Evolutionary conservation across 2,113 vertebrate species (phyloP).

Genomic region (Spea bombifrons): DNA sequence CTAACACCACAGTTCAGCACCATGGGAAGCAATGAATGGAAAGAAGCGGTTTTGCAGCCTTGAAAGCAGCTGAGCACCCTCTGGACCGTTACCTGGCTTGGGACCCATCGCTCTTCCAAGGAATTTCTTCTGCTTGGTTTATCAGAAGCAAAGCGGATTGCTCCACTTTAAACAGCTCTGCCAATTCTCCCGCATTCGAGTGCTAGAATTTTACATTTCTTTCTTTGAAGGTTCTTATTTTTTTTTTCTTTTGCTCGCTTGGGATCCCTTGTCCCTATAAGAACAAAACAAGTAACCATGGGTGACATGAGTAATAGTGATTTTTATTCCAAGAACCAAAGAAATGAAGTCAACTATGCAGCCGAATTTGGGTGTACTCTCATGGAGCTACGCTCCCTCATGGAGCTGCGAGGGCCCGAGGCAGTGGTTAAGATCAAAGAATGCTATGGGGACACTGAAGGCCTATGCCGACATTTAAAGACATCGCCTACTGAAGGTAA

Average conservation of each 20-base stretch:
- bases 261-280: slow-evolving; percentile 12
- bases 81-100: slow-evolving; percentile 57
- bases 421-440: slow-evolving; percentile 97
- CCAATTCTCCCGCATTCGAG: background rate
- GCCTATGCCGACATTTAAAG: slow-evolving; percentile 89
- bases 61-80: slow-evolving; percentile 67
- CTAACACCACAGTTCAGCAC: slow-evolving; percentile 67
- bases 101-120: slow-evolving; percentile 54
- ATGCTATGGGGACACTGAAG: slow-evolving; percentile 86
- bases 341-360: slow-evolving; percentile 86
- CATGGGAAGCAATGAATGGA: slow-evolving; percentile 90
- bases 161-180: slow-evolving; percentile 21
- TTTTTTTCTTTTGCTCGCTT: background rate
- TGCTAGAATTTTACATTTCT: background rate
- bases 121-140: slow-evolving; percentile 50
- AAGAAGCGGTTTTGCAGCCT: slow-evolving; percentile 84
- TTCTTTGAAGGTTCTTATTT: background rate
- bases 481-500: slow-evolving; percentile 95
- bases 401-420: slow-evolving; percentile 95
- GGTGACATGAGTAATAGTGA: slow-evolving; percentile 99
- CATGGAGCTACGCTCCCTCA: slow-evolving; percentile 91
- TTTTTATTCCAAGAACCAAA: slow-evolving; percentile 99
- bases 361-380: slow-evolving; percentile 87
- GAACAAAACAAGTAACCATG: slow-evolving; percentile 68
- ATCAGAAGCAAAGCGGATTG: slow-evolving; percentile 47